These are phyloP conservation scores for Formicarius rufipectus DNA, from an alignment of 2,113 vertebrate species.

Conservation along the genomic window DNA sequence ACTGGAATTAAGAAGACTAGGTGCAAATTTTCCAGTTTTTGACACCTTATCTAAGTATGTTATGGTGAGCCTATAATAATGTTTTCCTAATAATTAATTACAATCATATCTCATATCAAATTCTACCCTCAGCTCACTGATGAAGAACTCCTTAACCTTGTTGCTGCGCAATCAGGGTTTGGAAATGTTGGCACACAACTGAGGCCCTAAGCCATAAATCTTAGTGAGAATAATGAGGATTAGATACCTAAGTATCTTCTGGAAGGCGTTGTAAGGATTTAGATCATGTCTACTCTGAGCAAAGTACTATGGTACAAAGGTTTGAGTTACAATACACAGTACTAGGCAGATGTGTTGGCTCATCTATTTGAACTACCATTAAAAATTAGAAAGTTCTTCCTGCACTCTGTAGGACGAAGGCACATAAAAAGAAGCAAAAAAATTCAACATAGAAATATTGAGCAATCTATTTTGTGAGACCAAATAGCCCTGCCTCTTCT, in stretches of 20 bases:
- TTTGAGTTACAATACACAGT: neutral
- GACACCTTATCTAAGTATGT: neutral
- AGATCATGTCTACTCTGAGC: neutral
- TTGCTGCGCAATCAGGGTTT: neutral
- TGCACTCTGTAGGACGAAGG: neutral
- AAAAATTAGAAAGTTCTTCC: neutral
- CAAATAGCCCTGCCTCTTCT: neutral
- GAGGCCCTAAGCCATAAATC: neutral
- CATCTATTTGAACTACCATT: neutral
- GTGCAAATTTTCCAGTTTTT: neutral
- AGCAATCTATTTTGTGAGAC: neutral
- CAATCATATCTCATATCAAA: neutral
- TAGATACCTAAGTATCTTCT: neutral
- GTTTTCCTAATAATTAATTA: neutral
- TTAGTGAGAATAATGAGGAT: neutral
- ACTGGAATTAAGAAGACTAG: neutral
- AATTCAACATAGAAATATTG: neutral
- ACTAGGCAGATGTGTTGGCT: neutral
- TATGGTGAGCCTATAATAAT: neutral
- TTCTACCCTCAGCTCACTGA: neutral
- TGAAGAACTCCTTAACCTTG: neutral
- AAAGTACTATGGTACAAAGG: neutral
- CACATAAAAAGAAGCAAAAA: neutral
- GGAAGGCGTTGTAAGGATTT: neutral
- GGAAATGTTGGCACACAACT: neutral